Percentiles rank a stretch among this genome's conserved stretches.
phyloP scores from a whole-genome alignment of 2,797 vertebrate species.

The Acridotheres tristis region DNA sequence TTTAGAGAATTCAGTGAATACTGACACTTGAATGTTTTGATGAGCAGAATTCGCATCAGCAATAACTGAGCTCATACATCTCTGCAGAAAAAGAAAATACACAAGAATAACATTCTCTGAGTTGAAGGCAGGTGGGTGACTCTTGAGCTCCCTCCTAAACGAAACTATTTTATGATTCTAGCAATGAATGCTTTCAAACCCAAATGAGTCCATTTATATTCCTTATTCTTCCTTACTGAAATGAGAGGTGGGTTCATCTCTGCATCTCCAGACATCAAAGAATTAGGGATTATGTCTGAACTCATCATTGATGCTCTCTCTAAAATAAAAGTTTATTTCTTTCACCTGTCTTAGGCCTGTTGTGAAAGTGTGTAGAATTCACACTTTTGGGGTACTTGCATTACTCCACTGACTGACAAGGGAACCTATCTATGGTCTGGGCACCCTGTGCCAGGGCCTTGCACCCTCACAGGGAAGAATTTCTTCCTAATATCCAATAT shows the following conservation, averaged over 20 bases:
- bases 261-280: neutral
- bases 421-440: neutral
- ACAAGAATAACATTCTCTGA: neutral
- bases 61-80: neutral
- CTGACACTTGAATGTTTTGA: neutral
- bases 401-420: neutral
- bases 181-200: neutral
- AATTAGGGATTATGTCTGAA: neutral
- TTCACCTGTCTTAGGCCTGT: neutral
- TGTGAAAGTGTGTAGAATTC: neutral
- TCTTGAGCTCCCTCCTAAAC: neutral
- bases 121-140: accelerated
- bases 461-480: neutral
- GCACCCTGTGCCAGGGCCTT: neutral
- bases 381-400: neutral
- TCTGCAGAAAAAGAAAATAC: neutral
- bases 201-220: neutral
- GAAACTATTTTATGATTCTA: neutral
- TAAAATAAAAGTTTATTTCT: neutral
- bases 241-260: neutral
- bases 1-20: neutral
- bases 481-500: neutral
- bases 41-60: neutral
- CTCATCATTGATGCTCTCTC: accelerated
- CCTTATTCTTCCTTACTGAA: neutral